Evolutionary conservation across 64 coral and sea anemone species (phyloP).

Genomic region (Montipora foliosa): DNA sequence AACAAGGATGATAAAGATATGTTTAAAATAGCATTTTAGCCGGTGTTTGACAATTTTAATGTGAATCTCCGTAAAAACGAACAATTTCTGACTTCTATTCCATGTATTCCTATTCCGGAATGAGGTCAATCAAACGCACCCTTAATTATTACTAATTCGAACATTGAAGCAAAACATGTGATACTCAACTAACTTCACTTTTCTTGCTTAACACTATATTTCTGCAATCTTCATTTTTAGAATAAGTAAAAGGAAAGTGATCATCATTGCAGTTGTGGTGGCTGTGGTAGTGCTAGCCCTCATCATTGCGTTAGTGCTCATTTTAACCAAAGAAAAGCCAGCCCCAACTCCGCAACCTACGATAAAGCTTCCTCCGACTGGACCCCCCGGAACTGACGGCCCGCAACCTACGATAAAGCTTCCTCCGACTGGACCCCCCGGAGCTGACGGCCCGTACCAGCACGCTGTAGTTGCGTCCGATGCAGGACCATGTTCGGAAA

Average conservation of each 20-base stretch:
- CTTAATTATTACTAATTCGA: too few relatives aligned
- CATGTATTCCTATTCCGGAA: too few relatives aligned
- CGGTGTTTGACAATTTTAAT: too few relatives aligned
- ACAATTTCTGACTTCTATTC: too few relatives aligned
- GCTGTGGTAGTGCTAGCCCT: slow-evolving; percentile 9
- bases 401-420: slow-evolving; percentile 25
- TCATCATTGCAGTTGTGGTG: background rate
- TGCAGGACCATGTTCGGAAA: slow-evolving; percentile 82
- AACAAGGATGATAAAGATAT: too few relatives aligned
- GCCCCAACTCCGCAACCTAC: slow-evolving; percentile 36
- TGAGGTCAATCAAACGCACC: too few relatives aligned
- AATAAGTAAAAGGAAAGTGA: background rate
- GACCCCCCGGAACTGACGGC: slow-evolving; percentile 59
- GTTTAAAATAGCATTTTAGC: too few relatives aligned
- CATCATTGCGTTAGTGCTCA: slow-evolving; percentile 19
- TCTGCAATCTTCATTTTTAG: background rate
- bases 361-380: slow-evolving; percentile 62
- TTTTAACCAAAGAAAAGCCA: slow-evolving; percentile 19
- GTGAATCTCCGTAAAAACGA: too few relatives aligned
- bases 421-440: slow-evolving; percentile 75
- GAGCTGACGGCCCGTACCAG: slow-evolving; percentile 79
- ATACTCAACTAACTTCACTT: too few relatives aligned
- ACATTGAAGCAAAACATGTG: too few relatives aligned
- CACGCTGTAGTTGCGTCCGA: slow-evolving; percentile 83
- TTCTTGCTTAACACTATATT: background rate